Conservation (phyloP, 2,113 vertebrate genomes). For the Hypomesus transpacificus region DNA sequence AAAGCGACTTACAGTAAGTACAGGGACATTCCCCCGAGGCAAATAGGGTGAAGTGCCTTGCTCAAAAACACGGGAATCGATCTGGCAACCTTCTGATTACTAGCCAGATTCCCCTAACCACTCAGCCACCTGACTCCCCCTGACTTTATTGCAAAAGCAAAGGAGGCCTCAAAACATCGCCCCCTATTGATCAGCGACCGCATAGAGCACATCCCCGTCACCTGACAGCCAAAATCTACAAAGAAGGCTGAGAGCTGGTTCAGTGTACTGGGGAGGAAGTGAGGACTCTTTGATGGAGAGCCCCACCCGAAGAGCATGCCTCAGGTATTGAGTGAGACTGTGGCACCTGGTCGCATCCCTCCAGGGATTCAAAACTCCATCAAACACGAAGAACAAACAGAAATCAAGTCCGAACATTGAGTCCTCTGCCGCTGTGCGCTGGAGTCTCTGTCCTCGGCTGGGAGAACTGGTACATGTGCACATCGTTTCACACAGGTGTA, state of each 20-base stretch:
- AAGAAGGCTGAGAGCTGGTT: neutral
- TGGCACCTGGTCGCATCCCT: conserved; percentile 36
- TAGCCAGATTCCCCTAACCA: too few relatives aligned
- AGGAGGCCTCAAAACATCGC: conserved; percentile 7
- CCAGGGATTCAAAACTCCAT: conserved; percentile 47
- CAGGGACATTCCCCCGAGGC: too few relatives aligned
- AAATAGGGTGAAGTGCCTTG: too few relatives aligned
- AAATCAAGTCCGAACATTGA: conserved; percentile 36
- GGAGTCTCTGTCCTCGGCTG: conserved; percentile 30
- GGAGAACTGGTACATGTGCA: conserved; percentile 25
- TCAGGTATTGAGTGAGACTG: conserved; percentile 34
- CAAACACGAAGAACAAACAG: conserved; percentile 59
- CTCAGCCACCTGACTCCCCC: too few relatives aligned
- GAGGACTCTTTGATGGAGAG: conserved; percentile 17
- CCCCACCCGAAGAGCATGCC: conserved; percentile 18
- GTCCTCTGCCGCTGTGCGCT: conserved; percentile 39
- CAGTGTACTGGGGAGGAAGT: conserved; percentile 1
- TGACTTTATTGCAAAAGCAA: conserved; percentile 12
- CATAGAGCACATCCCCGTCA: neutral
- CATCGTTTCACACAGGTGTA: neutral
- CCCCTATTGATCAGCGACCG: conserved; percentile 2
- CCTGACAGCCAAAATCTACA: neutral
- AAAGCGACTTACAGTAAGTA: too few relatives aligned
- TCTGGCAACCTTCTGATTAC: too few relatives aligned
- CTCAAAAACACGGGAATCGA: too few relatives aligned